Conservation (phyloP, 2,113 vertebrate species). For the Ailurus styani region DNA sequence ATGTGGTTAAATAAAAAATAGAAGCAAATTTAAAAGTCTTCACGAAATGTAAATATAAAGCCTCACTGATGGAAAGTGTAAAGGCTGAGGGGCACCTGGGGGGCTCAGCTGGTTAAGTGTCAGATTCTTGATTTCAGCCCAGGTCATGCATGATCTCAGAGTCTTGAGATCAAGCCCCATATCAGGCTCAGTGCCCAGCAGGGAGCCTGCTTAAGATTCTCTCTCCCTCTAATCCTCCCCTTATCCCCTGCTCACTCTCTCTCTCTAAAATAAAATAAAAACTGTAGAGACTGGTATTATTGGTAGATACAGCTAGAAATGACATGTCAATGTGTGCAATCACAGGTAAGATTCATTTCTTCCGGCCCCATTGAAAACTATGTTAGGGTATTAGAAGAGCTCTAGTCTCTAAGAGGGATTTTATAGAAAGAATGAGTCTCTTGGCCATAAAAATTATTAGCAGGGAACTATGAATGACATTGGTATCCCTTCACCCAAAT, state of each 20-base stretch:
- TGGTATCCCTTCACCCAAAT: not conserved
- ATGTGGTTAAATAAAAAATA: not conserved
- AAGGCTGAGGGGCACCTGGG: not conserved
- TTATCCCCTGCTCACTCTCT: no score
- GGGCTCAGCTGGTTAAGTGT: not conserved
- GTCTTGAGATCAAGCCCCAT: not conserved
- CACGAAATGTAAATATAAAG: not conserved
- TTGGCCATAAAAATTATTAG: not conserved
- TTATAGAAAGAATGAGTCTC: not conserved
- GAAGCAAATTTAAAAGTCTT: not conserved
- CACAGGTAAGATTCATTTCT: not conserved
- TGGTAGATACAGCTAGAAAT: not conserved
- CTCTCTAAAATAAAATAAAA: not conserved
- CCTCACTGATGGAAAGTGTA: not conserved
- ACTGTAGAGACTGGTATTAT: not conserved
- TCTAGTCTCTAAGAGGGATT: not conserved
- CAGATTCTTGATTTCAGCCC: not conserved
- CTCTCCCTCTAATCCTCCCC: not conserved
- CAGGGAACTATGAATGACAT: not conserved
- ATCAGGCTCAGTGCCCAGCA: not conserved
- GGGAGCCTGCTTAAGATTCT: not conserved
- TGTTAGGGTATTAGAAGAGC: not conserved
- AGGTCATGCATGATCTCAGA: not conserved
- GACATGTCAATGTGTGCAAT: not conserved
- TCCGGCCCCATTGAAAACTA: not conserved